Percentiles rank a stretch among this genome's conserved stretches.
phyloP scores from a whole-genome alignment of 2,888 invertebrate genomes.

The Melieria omissa region DNA sequence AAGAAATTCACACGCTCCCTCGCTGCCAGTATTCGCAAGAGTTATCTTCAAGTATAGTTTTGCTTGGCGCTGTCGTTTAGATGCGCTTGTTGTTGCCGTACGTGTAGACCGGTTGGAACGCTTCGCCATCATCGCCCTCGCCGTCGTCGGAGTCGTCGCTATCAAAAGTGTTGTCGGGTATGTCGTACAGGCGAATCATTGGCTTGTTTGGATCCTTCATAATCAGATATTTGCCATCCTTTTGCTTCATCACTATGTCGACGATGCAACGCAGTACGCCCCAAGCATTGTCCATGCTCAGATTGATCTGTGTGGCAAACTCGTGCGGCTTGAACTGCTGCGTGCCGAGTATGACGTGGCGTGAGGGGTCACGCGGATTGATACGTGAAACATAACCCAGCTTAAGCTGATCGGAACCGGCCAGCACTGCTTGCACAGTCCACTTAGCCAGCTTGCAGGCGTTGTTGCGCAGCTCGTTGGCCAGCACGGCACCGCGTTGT shows the following conservation, averaged over 20 bases:
- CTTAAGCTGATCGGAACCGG: constrained; percentile 97
- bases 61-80: constrained; percentile 3
- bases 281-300: constrained; percentile 99
- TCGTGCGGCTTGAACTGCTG: constrained; percentile 99
- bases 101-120: constrained; percentile 65
- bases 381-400: constrained; percentile 99
- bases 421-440: constrained; percentile 94
- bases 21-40: background rate
- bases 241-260: constrained; percentile 96
- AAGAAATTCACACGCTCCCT: constrained; percentile 7
- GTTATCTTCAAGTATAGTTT: constrained; percentile 7
- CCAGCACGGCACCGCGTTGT: constrained; percentile 97
- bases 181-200: constrained; percentile 95
- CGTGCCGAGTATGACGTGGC: constrained; percentile 95
- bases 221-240: constrained; percentile 95
- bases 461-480: constrained; percentile 98
- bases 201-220: constrained; percentile 99
- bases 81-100: constrained; percentile 43
- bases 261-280: constrained; percentile 97
- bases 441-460: constrained; percentile 99
- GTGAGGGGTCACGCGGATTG: constrained; percentile 92
- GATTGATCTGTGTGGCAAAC: constrained; percentile 97
- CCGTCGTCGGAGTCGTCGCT: constrained; percentile 88
- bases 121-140: constrained; percentile 66
- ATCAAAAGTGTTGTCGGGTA: constrained; percentile 98